A percentile compares a stretch with the other conserved stretches of the same genome.
Evolutionary conservation across 2,888 invertebrate genomes (phyloP).

Genomic region (Limnephilus marmoratus): DNA sequence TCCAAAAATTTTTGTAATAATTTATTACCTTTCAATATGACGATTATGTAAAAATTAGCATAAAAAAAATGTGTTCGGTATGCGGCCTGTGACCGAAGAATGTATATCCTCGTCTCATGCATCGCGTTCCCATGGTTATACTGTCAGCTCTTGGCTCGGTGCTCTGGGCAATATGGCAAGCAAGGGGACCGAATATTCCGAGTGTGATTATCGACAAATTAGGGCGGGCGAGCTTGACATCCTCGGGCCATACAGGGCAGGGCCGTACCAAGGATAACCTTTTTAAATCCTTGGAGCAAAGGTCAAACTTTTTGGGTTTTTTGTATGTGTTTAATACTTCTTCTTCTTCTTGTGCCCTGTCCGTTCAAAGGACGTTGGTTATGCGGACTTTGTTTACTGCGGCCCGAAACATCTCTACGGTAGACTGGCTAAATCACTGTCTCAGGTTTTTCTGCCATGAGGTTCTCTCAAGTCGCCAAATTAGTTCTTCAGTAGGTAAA

Average conservation of each 20-base stretch:
- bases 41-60: neutral
- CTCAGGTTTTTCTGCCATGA: too few species aligned
- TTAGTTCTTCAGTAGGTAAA: too few species aligned
- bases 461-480: too few species aligned
- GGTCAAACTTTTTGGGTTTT: too few species aligned
- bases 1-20: neutral
- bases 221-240: constrained; percentile 46
- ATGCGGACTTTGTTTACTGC: too few species aligned
- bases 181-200: neutral
- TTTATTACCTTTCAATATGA: neutral
- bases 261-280: neutral
- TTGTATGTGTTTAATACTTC: too few species aligned
- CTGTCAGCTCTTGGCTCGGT: constrained; percentile 59
- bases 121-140: constrained; percentile 60
- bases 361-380: too few species aligned
- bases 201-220: constrained; percentile 49
- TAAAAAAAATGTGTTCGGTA: constrained; percentile 8
- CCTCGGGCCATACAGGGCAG: constrained; percentile 21
- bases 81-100: neutral
- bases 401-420: too few species aligned
- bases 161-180: constrained; percentile 34
- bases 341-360: too few species aligned
- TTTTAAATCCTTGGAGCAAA: neutral
- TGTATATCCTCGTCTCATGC: constrained; percentile 21
- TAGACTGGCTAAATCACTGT: too few species aligned